phyloP scores from a whole-genome alignment of 2,888 invertebrate species.

The Dryomyza anilis region DNA sequence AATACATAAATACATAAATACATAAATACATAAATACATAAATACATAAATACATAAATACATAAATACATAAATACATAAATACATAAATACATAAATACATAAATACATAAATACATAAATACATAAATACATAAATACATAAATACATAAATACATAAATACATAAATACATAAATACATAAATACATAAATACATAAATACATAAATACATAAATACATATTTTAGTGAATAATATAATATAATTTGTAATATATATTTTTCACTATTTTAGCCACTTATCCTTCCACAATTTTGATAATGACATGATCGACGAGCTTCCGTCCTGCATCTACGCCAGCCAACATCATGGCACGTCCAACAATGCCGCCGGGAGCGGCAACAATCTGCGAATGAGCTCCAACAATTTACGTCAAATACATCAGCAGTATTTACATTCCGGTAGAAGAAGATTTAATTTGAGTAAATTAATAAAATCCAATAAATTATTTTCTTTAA shows the following conservation, averaged over 20 bases:
- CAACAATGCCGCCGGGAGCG: conserved; percentile 32
- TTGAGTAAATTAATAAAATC: neutral
- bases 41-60: no score
- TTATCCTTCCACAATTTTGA: conserved; percentile 60
- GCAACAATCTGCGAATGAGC: conserved; percentile 47
- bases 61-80: no score
- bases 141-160: no score
- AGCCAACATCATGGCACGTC: conserved; percentile 62
- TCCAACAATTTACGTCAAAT: conserved; percentile 58
- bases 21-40: no score
- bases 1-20: no score
- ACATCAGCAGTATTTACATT: conserved; percentile 60
- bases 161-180: neutral
- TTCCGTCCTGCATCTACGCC: conserved; percentile 83
- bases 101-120: no score
- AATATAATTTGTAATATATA: neutral
- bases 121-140: no score
- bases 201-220: neutral
- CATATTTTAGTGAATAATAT: neutral
- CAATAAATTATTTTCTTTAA: neutral
- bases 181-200: neutral
- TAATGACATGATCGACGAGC: conserved; percentile 69
- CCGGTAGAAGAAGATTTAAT: conserved; percentile 42
- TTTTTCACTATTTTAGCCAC: conserved; percentile 44
- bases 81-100: no score